phyloP scores from a whole-genome alignment of 2,113 vertebrate genomes.

The Syrrhaptes paradoxus region DNA sequence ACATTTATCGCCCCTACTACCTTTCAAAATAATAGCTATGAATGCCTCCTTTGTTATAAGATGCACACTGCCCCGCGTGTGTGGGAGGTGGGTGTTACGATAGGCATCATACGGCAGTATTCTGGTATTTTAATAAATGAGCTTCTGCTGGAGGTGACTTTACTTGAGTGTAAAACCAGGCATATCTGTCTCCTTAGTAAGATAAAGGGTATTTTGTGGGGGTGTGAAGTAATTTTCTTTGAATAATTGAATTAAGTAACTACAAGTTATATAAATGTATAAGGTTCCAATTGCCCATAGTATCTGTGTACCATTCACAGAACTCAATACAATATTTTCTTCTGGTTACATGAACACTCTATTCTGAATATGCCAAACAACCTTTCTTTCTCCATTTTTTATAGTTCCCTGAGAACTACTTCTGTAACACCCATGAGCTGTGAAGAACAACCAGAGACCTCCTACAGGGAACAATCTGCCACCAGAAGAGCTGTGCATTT shows the following conservation, averaged over 20 bases:
- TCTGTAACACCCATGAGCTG: slow-evolving; percentile 52
- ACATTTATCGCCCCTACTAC: background rate
- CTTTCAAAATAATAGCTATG: slow-evolving; percentile 48
- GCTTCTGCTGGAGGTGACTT: slow-evolving; percentile 61
- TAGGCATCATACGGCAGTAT: slow-evolving; percentile 54
- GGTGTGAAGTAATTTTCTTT: slow-evolving; percentile 56
- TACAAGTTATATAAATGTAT: slow-evolving; percentile 43
- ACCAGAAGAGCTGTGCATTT: slow-evolving; percentile 39
- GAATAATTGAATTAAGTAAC: slow-evolving; percentile 72
- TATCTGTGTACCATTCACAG: slow-evolving; percentile 65
- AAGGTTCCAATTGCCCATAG: slow-evolving; percentile 43
- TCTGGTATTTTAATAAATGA: slow-evolving; percentile 67
- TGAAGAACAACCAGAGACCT: slow-evolving; percentile 60
- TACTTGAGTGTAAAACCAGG: slow-evolving; percentile 54
- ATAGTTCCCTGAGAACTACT: slow-evolving; percentile 30
- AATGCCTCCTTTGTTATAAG: slow-evolving; percentile 60
- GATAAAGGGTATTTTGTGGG: slow-evolving; percentile 46
- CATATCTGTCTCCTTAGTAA: slow-evolving; percentile 56
- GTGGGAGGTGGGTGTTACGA: slow-evolving; percentile 67
- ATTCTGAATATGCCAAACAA: slow-evolving; percentile 47
- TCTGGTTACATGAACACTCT: slow-evolving; percentile 57
- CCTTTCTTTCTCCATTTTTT: slow-evolving; percentile 38
- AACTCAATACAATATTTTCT: slow-evolving; percentile 56
- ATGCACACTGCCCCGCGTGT: background rate
- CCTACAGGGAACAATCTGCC: slow-evolving; percentile 62